A percentile compares a stretch with the other conserved stretches of the same genome.
Conservation (phyloP, 2,888 invertebrate species). For the Pinctada fucata region DNA sequence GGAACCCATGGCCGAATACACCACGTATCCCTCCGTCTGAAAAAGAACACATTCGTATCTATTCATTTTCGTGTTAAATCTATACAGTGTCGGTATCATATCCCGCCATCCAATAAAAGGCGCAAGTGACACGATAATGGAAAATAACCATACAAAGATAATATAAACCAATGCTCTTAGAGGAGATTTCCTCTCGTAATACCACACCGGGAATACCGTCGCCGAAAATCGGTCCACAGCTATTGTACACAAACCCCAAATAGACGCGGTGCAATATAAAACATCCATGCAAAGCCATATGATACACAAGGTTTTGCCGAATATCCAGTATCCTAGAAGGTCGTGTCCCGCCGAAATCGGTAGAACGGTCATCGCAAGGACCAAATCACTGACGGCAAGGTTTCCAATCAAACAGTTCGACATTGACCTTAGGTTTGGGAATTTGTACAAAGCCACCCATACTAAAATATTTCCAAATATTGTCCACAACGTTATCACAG, state of each 20-base stretch:
- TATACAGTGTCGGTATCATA: conserved; percentile 66
- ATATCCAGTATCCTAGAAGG: conserved; percentile 75
- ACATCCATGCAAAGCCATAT: conserved; percentile 75
- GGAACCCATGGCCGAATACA: conserved; percentile 76
- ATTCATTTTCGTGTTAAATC: conserved; percentile 58
- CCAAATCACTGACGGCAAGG: conserved; percentile 75
- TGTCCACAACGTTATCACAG: conserved; percentile 71
- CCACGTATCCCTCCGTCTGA: conserved; percentile 73
- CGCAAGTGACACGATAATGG: conserved; percentile 74
- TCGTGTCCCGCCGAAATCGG: conserved; percentile 75
- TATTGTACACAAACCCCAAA: conserved; percentile 77
- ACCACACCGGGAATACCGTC: conserved; percentile 77
- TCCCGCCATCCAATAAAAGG: conserved; percentile 74
- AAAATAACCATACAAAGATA: conserved; percentile 76
- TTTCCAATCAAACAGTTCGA: conserved; percentile 77
- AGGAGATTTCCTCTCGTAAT: conserved; percentile 72
- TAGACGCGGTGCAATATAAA: conserved; percentile 76
- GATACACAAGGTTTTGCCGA: conserved; percentile 73
- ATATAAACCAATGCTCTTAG: conserved; percentile 73
- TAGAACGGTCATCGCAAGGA: conserved; percentile 74
- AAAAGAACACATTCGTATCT: conserved; percentile 74
- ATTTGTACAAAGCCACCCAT: conserved; percentile 71
- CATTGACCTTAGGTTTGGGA: conserved; percentile 72
- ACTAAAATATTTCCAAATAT: conserved; percentile 75
- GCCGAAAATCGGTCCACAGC: conserved; percentile 77